Evolutionary conservation across 2,888 invertebrate genomes (phyloP), one percentile per base, ranked within the genome.

Genomic region (Chrysotoxum bicinctum): DNA sequence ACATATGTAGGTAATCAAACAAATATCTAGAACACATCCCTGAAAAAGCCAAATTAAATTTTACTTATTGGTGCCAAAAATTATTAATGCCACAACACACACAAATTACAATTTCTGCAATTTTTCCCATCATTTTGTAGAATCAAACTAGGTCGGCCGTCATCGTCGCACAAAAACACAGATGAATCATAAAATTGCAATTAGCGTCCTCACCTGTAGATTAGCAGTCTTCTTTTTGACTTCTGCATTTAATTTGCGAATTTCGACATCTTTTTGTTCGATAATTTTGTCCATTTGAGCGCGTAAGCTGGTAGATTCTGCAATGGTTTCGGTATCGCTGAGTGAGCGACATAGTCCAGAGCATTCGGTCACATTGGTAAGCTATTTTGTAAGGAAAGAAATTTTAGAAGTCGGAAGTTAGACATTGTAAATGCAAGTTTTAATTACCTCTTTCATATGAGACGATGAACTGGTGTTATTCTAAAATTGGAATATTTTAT

Each of bases 221-320:
- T 91, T 90, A 12, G 91, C 90, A 4, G 91, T 91, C 87, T 91
- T 91, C 87, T 91, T 91, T 75, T 91, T 91, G 2, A 90, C 88
- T 73, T 91, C 91, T 3, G 88, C 74, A 90, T 93, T 93, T 75
- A 94, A 90, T 88, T 93, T 93, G 87, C 92, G 92, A 76, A 94
- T 94, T 75, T 93, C 92, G 85, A 92, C 91, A 88, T 94, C 93
- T 89, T 94, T 94, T 86, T 93, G 93, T 6, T 81, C 84, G 14
- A 91, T 85, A 9, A 90, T 68, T 43, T 90, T 91, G 91, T 93
- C 87, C 92, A 90, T 89, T 93, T 93, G 90, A 92, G 92, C 32
- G 48, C 87, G 79, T 19, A 86, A 32, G 70, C 68, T 60, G 16
- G 64, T 32, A 1, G 74, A 73, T 45, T 82, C 87, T 2, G 86